Conservation (phyloP, 2,797 vertebrate genomes). For the Adrianichthys oophorus region DNA sequence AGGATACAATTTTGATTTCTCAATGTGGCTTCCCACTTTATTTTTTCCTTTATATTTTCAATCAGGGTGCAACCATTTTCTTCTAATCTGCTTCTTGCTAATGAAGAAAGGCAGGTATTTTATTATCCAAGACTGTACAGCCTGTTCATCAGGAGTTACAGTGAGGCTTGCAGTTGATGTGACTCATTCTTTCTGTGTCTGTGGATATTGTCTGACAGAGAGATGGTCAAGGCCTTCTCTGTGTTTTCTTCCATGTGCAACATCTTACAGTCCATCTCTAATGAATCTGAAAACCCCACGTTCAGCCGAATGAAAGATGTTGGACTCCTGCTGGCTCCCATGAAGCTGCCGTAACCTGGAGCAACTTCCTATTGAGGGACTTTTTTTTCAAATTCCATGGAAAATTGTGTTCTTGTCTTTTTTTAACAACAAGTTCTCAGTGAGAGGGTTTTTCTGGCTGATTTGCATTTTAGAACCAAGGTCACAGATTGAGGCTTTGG, state of each 20-base stretch:
- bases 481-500: conserved; percentile 68
- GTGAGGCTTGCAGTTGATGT: conserved; percentile 1
- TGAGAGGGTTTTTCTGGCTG: conserved; percentile 21
- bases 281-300: conserved; percentile 25
- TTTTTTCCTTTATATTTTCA: conserved; percentile 28
- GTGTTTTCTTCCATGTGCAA: conserved; percentile 10
- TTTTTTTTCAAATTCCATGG: conserved; percentile 50
- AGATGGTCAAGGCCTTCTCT: background rate
- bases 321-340: conserved; percentile 19
- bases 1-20: conserved; percentile 37
- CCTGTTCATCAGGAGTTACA: background rate
- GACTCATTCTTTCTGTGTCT: conserved; percentile 16
- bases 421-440: conserved; percentile 22
- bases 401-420: conserved; percentile 28
- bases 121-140: background rate
- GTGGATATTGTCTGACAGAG: conserved; percentile 1
- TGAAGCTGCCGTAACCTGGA: conserved; percentile 13
- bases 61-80: conserved; percentile 15
- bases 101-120: background rate
- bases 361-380: conserved; percentile 34
- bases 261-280: conserved; percentile 23
- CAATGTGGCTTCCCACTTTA: conserved; percentile 14
- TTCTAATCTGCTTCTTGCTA: background rate
- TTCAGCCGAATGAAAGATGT: conserved; percentile 22
- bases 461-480: conserved; percentile 71